Percentiles rank a stretch among this genome's conserved stretches.
phyloP scores from a whole-genome alignment of 2,113 vertebrate genomes.

The Rutilus rutilus region DNA sequence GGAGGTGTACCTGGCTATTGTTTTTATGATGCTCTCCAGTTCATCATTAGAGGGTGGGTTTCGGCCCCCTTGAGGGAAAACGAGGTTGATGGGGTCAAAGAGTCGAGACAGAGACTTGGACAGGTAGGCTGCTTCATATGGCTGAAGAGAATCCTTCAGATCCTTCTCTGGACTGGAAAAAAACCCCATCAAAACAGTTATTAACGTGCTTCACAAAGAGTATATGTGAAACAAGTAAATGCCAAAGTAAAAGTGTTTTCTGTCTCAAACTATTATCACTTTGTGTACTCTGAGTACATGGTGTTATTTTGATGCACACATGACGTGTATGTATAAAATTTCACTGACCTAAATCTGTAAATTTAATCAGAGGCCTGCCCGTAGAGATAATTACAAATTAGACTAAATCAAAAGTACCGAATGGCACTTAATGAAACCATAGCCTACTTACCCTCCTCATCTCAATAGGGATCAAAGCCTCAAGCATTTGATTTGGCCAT shows the following conservation, averaged over 20 bases:
- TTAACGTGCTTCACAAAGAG: not conserved
- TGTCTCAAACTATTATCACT: not conserved
- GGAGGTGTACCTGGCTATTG: slow-evolving; percentile 82
- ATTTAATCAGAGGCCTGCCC: slow-evolving; percentile 2
- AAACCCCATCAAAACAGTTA: not conserved
- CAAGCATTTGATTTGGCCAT: not conserved
- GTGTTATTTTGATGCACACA: not conserved
- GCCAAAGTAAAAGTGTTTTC: not conserved
- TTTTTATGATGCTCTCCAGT: slow-evolving; percentile 95
- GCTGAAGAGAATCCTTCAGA: slow-evolving; percentile 90
- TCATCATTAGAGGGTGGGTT: slow-evolving; percentile 93
- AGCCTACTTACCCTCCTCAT: not conserved
- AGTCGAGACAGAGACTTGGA: slow-evolving; percentile 96
- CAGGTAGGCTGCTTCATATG: slow-evolving; percentile 93
- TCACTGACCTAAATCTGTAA: slow-evolving; percentile 9
- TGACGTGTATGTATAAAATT: not conserved
- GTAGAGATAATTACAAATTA: slow-evolving; percentile 4
- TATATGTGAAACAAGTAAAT: not conserved
- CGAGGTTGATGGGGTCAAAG: slow-evolving; percentile 97
- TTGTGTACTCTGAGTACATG: not conserved
- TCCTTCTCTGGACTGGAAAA: slow-evolving; percentile 88
- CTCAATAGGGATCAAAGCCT: not conserved
- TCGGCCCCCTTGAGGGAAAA: slow-evolving; percentile 91
- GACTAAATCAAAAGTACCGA: not conserved
- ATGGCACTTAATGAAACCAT: not conserved